Evolutionary conservation across 2,888 invertebrate species (phyloP).

Genomic region (Aproaerema taeniolella): DNA sequence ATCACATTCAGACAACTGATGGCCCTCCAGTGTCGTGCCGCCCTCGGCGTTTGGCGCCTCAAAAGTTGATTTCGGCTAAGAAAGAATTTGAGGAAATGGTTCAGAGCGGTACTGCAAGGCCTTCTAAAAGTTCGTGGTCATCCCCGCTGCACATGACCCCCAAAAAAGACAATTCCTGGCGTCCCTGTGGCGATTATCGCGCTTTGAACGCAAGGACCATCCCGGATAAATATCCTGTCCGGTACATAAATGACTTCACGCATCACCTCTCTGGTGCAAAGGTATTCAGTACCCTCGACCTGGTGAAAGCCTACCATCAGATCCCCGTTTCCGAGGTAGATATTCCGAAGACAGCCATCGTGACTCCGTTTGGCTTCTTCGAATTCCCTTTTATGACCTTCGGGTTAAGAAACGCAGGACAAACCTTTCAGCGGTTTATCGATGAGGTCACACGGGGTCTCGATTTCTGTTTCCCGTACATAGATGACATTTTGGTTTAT

Average conservation of each 20-base stretch:
- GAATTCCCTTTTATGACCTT: constrained; percentile 37
- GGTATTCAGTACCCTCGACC: constrained; percentile 33
- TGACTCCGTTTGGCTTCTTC: constrained; percentile 30
- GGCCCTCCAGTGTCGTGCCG: constrained; percentile 18
- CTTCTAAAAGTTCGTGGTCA: constrained; percentile 30
- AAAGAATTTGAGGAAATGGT: constrained; percentile 25
- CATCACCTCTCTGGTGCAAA: constrained; percentile 24
- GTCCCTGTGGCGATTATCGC: constrained; percentile 29
- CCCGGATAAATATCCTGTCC: constrained; percentile 30
- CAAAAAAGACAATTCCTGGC: constrained; percentile 26
- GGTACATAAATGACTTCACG: constrained; percentile 34
- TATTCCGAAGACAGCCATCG: constrained; percentile 20
- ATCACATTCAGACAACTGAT: constrained; percentile 20
- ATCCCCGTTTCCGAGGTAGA: constrained; percentile 37
- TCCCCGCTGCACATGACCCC: constrained; percentile 29
- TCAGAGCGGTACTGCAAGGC: constrained; percentile 21
- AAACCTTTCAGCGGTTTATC: constrained; percentile 44
- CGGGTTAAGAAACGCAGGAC: constrained; percentile 44
- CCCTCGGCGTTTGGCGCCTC: constrained; percentile 27
- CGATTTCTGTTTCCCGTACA: constrained; percentile 33
- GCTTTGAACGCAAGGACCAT: constrained; percentile 28
- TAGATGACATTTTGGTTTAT: constrained; percentile 31
- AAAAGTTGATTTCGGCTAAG: no score
- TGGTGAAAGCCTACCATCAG: constrained; percentile 39
- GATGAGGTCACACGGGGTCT: constrained; percentile 29